These are phyloP conservation scores for Drosophila nigromelanica DNA, from an alignment of 1,140 invertebrate species.

Conservation along the genomic window DNA sequence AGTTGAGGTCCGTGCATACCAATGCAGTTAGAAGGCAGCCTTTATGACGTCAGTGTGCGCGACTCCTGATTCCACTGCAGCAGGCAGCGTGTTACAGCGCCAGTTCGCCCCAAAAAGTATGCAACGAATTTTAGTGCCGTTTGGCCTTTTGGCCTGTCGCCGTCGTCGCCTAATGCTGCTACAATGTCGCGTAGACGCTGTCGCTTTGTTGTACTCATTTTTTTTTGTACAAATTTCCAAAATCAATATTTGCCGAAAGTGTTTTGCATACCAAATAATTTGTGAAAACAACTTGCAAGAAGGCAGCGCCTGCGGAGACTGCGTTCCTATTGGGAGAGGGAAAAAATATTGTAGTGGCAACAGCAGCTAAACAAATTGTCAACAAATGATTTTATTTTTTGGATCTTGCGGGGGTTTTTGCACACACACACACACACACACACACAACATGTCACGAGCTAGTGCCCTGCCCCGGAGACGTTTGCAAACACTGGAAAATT, in stretches of 20 bases:
- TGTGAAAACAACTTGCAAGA: conserved; percentile 76
- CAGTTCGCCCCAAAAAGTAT: conserved; percentile 57
- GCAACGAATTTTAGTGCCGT: conserved; percentile 57
- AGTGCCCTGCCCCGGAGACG: conserved; percentile 55
- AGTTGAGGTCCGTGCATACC: conserved; percentile 68
- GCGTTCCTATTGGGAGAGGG: neutral
- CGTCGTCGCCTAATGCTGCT: conserved; percentile 60
- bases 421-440: conserved; percentile 20
- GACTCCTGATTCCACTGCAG: conserved; percentile 48
- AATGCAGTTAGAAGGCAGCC: conserved; percentile 62
- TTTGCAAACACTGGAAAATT: conserved; percentile 66
- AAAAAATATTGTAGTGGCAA: conserved; percentile 73
- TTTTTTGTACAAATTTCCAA: conserved; percentile 78
- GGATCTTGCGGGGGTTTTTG: conserved; percentile 39
- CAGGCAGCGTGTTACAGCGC: neutral
- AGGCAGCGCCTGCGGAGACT: neutral
- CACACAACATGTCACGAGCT: conserved; percentile 32
- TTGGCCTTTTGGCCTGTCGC: conserved; percentile 26
- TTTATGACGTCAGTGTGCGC: conserved; percentile 71
- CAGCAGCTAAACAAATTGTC: conserved; percentile 81
- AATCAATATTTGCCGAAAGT: conserved; percentile 82
- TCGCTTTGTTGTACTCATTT: conserved; percentile 36
- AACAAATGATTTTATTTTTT: conserved; percentile 81
- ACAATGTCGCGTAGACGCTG: conserved; percentile 62
- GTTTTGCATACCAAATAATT: conserved; percentile 83